Base-by-base conservation (phyloP, 1,140 invertebrate genomes). In the Diploscapter pachys region DNA sequence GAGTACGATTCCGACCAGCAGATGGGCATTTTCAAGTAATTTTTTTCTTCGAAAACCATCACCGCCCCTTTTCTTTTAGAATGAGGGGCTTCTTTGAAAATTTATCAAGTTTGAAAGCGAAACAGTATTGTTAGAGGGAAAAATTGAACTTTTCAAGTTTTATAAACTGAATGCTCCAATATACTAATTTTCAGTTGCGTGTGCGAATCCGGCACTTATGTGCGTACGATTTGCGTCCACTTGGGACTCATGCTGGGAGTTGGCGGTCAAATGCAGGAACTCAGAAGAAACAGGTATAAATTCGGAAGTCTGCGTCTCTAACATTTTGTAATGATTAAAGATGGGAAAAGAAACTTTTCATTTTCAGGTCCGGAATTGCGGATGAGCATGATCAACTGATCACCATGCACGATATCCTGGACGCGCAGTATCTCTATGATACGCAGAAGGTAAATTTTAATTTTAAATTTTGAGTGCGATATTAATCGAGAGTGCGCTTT, bases 121-220 rank as follows among this genome's bases (percentile, higher is more conserved):
- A 31, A 31, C 1, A 31, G 31, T 31, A 1, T 31, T 31, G 31
- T 31, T 31, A 31, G 31, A 31, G 31, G 31, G 31, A 31, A 31
- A 31, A 31, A 31, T 31, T 31, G 31, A 31, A 31, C 31, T 31
- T 31, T 31, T 31, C 31, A 61, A 53, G 67, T 67, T 11, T 6
- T 59, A 31, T 50, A 72, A 13, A 13, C 51, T 63, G 48, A 13
- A 51, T 57, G 31, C 31, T 31, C 31, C 31, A 31, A 31, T 31
- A 31, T 31, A 1, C 31, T 1, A 31, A 31, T 31, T 70, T 63
- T 63, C 52, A 53, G 91, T 97, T 48, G 93, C 96, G 88, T 96
- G 92, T 99, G 96, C 86, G 95, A 99, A 87, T 96, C 96, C 78
- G 96, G 96, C 77, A 98, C 96, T 3, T 99, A 99, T 85, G 93